Percentiles rank a stretch among this genome's conserved stretches.
These are phyloP conservation scores for Apodemia hepburni DNA, from an alignment of 2,888 invertebrate species.

Conservation along the genomic window DNA sequence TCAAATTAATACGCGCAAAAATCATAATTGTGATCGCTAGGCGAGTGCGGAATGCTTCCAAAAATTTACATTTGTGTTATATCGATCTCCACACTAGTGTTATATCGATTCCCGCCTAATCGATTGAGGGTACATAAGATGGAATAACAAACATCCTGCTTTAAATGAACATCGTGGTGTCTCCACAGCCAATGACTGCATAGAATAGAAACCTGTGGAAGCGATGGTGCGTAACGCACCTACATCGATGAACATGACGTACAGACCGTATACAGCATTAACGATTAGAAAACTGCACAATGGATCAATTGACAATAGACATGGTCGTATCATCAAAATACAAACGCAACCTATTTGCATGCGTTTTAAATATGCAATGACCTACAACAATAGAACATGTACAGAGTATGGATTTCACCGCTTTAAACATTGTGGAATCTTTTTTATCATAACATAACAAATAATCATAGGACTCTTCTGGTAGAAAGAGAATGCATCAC, in stretches of 20 bases:
- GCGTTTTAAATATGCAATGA: background rate
- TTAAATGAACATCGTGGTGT: conserved; percentile 31
- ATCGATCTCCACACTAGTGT: too few species aligned
- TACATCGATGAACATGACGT: conserved; percentile 42
- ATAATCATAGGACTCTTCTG: background rate
- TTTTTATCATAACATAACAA: background rate
- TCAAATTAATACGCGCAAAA: too few species aligned
- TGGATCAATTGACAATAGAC: conserved; percentile 27
- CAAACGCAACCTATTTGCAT: background rate
- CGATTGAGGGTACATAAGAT: background rate
- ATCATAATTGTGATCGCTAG: background rate
- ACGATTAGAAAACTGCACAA: conserved; percentile 37
- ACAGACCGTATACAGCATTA: conserved; percentile 28
- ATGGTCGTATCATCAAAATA: conserved; percentile 25
- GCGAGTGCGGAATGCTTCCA: background rate
- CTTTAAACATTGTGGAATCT: background rate
- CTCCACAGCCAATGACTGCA: conserved; percentile 35
- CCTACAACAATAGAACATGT: background rate
- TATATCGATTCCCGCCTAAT: background rate
- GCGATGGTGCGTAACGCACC: conserved; percentile 57
- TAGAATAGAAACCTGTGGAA: conserved; percentile 60
- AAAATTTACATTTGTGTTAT: background rate
- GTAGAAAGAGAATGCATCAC: too few species aligned
- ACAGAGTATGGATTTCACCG: background rate
- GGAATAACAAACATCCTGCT: background rate